phyloP scores from a whole-genome alignment of 2,797 vertebrate genomes.

The Paguma larvata region DNA sequence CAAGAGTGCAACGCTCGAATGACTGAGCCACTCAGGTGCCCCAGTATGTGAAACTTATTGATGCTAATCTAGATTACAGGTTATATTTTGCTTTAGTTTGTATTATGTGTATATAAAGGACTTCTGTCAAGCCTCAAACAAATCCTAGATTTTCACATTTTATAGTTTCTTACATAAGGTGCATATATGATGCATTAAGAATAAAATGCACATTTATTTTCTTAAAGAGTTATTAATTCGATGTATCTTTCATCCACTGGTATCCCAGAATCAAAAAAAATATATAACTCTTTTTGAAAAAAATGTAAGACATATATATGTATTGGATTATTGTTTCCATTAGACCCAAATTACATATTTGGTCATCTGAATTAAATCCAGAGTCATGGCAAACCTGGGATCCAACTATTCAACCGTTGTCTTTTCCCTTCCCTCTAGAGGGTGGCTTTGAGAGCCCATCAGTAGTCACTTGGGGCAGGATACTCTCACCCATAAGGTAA shows the following conservation, averaged over 20 bases:
- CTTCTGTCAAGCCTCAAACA: not conserved
- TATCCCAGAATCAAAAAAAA: not conserved
- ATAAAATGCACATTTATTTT: not conserved
- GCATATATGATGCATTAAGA: not conserved
- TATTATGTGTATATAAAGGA: not conserved
- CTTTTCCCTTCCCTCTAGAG: rapidly evolving
- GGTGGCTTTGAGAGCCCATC: not conserved
- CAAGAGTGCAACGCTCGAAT: too few relatives aligned
- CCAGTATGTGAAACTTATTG: not conserved
- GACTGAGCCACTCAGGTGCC: too few relatives aligned
- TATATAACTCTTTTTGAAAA: not conserved
- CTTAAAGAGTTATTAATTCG: not conserved
- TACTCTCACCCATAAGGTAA: not conserved
- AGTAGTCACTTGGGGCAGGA: rapidly evolving
- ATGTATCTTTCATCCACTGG: not conserved
- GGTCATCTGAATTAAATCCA: not conserved
- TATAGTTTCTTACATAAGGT: constrained; percentile 11
- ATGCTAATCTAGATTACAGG: not conserved
- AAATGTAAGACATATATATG: not conserved
- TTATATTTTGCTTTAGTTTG: constrained; percentile 19
- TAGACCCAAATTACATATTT: not conserved
- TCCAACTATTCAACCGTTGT: rapidly evolving
- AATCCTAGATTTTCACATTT: not conserved
- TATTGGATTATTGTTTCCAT: not conserved
- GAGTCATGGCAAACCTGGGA: not conserved